Evolutionary conservation across 1,140 invertebrate genomes (phyloP).

Genomic region (Plodia interpunctella): DNA sequence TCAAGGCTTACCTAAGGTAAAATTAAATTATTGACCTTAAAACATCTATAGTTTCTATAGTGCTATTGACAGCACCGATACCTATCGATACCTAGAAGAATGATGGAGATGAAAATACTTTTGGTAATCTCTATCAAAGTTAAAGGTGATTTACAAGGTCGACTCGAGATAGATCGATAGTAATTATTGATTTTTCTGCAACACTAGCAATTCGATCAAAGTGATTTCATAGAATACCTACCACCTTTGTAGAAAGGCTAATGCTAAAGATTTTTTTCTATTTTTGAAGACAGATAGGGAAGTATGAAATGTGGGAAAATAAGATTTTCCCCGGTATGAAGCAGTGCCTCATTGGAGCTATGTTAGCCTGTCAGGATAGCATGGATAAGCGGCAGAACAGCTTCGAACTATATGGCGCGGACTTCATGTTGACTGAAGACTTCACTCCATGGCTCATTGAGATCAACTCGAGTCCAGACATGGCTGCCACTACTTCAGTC

Average conservation of each 20-base stretch:
- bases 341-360: slow-evolving; percentile 90
- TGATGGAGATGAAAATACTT: no score
- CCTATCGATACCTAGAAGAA: no score
- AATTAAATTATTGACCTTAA: no score
- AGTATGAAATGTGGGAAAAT: slow-evolving; percentile 86
- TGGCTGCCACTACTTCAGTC: slow-evolving; percentile 92
- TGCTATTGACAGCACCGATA: slow-evolving; percentile 10
- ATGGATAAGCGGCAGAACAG: slow-evolving; percentile 92
- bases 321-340: slow-evolving; percentile 94
- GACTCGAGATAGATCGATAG: no score
- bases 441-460: slow-evolving; percentile 95
- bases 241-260: slow-evolving; percentile 10
- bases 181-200: no score
- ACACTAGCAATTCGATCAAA: no score
- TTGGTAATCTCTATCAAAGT: no score
- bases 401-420: slow-evolving; percentile 95
- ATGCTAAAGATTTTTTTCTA: slow-evolving; percentile 35
- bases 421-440: slow-evolving; percentile 94
- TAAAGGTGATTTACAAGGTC: no score
- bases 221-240: no score
- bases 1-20: slow-evolving; percentile 84
- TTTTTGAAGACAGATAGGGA: slow-evolving; percentile 80
- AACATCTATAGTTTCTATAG: no score
- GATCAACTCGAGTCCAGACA: slow-evolving; percentile 95
- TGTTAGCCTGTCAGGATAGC: slow-evolving; percentile 90